Conservation (phyloP, 2,888 invertebrate genomes). For the Globia sparganii region DNA sequence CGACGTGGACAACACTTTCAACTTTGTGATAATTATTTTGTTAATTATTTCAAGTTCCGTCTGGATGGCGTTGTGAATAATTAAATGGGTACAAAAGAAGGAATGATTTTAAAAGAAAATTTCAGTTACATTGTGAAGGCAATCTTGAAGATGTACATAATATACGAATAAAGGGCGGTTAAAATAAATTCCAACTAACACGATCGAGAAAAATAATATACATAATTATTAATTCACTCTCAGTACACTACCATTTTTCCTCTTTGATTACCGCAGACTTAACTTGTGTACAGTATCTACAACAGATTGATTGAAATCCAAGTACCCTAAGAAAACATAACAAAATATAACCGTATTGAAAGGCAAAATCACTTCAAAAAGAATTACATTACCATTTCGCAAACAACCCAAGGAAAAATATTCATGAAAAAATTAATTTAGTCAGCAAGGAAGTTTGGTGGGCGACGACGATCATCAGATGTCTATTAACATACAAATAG, state of each 20-base stretch:
- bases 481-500: constrained; percentile 69
- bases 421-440: constrained; percentile 60
- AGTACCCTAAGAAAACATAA: not conserved
- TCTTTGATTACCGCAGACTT: not conserved
- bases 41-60: constrained; percentile 35
- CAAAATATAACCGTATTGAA: constrained; percentile 14
- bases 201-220: not conserved
- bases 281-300: not conserved
- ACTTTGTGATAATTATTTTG: constrained; percentile 46
- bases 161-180: not conserved
- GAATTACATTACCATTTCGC: constrained; percentile 45
- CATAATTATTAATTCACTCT: not conserved
- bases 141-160: not conserved
- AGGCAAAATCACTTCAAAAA: constrained; percentile 33
- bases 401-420: constrained; percentile 41
- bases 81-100: not conserved
- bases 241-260: not conserved
- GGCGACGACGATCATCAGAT: constrained; percentile 55
- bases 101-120: not conserved
- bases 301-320: constrained; percentile 1
- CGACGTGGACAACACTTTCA: constrained; percentile 27
- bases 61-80: not conserved
- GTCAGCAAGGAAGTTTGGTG: constrained; percentile 39
- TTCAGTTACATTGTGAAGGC: not conserved
- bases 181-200: not conserved